phyloP scores from a whole-genome alignment of 2,113 vertebrate genomes.

The Parus major region DNA sequence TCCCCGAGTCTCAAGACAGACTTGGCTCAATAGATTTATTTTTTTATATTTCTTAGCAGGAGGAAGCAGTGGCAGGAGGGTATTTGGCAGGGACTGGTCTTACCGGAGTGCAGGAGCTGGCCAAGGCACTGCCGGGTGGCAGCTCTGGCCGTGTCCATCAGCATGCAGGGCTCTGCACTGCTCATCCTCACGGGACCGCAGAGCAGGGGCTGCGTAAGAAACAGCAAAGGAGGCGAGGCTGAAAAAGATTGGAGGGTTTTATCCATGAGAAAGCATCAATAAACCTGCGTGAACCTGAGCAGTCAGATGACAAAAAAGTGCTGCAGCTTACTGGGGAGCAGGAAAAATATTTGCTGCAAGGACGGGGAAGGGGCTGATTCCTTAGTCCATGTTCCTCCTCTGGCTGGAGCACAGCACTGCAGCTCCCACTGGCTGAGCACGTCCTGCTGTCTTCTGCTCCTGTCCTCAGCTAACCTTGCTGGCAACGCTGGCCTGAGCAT shows the following conservation, averaged over 20 bases:
- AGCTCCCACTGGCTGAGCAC: constrained; percentile 20
- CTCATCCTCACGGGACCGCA: background rate
- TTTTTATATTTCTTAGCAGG: background rate
- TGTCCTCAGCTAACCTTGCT: constrained; percentile 46
- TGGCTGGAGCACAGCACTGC: constrained; percentile 53
- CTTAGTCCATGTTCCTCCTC: constrained; percentile 39
- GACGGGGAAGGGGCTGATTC: background rate
- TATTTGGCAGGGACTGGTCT: background rate
- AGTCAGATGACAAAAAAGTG: constrained; percentile 5
- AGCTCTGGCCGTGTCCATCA: background rate
- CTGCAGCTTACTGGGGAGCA: background rate
- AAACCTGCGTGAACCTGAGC: background rate
- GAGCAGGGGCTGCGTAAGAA: background rate
- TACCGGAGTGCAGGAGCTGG: background rate
- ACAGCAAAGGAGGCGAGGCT: background rate
- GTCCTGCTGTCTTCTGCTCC: constrained; percentile 1
- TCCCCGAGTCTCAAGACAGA: background rate
- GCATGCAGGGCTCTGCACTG: background rate
- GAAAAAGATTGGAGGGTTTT: background rate
- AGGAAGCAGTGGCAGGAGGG: background rate
- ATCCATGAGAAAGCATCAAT: background rate
- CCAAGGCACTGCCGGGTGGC: background rate
- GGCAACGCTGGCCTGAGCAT: background rate
- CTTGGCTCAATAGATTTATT: background rate
- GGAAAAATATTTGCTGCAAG: constrained; percentile 47